Evolutionary conservation across 2,888 invertebrate species (phyloP).

Genomic region (Trilocha varians): DNA sequence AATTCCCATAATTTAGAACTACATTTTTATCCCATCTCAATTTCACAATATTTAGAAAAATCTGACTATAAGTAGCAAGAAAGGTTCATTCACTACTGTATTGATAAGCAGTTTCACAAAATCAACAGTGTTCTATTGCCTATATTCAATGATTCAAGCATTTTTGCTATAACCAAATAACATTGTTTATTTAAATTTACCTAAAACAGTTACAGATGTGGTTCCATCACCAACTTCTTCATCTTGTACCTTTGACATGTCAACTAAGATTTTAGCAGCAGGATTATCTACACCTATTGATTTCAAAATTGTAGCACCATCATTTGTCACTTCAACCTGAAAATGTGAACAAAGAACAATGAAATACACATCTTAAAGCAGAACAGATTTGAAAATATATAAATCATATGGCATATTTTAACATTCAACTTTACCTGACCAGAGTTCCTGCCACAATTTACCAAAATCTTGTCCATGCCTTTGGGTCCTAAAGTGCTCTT

Average conservation of each 20-base stretch:
- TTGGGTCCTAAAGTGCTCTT: constrained; percentile 99
- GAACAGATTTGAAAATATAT: too few species aligned
- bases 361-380: background rate
- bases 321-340: constrained; percentile 96
- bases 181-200: constrained; percentile 61
- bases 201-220: constrained; percentile 97
- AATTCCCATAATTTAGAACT: too few species aligned
- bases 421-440: constrained; percentile 64
- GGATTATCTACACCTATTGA: constrained; percentile 98
- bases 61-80: too few species aligned
- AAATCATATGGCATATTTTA: background rate
- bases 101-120: too few species aligned
- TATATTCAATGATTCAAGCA: too few species aligned
- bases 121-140: too few species aligned
- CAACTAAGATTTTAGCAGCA: constrained; percentile 98
- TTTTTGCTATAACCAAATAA: too few species aligned
- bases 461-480: constrained; percentile 96
- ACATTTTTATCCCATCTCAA: too few species aligned
- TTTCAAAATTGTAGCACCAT: constrained; percentile 98
- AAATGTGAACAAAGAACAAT: background rate
- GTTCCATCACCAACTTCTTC: constrained; percentile 99
- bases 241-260: constrained; percentile 98
- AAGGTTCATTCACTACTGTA: too few species aligned
- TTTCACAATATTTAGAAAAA: too few species aligned
- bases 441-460: constrained; percentile 84